Conservation (phyloP, 2,797 vertebrate species). For the Tauraco hartlaubi region DNA sequence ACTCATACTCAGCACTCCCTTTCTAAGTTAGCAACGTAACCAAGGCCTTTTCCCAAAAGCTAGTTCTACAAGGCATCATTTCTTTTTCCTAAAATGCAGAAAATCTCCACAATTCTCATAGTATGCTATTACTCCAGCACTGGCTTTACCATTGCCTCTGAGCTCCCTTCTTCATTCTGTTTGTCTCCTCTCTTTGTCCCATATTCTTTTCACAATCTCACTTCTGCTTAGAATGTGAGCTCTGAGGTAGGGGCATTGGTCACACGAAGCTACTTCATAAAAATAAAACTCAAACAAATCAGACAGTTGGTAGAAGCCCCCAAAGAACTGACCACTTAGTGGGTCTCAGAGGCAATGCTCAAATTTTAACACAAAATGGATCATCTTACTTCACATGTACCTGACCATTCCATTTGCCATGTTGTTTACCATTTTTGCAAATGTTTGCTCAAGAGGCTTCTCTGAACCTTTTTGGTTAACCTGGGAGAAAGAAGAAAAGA, state of each 20-base stretch:
- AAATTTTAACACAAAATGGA: not conserved
- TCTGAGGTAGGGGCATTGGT: not conserved
- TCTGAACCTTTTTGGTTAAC: slow-evolving; percentile 97
- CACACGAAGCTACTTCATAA: not conserved
- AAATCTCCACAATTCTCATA: not conserved
- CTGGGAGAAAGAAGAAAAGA: slow-evolving; percentile 67
- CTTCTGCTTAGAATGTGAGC: not conserved
- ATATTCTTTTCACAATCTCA: not conserved
- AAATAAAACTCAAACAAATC: not conserved
- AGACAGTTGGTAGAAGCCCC: not conserved
- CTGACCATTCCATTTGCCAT: slow-evolving; percentile 93
- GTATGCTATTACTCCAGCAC: not conserved
- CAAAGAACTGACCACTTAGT: not conserved
- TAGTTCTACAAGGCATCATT: not conserved
- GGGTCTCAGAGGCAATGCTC: not conserved
- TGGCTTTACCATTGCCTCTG: not conserved
- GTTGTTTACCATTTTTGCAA: slow-evolving; percentile 89
- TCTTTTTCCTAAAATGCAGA: not conserved
- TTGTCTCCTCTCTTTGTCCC: not conserved
- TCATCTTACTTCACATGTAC: slow-evolving; percentile 72
- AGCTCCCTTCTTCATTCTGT: not conserved
- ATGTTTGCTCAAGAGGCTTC: slow-evolving; percentile 91
- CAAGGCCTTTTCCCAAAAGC: not conserved
- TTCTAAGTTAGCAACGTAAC: not conserved
- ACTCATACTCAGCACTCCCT: not conserved